Evolutionary conservation across 1,140 invertebrate species (phyloP), one percentile per base, ranked within the genome.

Genomic region (Chironomus striatipennis): DNA sequence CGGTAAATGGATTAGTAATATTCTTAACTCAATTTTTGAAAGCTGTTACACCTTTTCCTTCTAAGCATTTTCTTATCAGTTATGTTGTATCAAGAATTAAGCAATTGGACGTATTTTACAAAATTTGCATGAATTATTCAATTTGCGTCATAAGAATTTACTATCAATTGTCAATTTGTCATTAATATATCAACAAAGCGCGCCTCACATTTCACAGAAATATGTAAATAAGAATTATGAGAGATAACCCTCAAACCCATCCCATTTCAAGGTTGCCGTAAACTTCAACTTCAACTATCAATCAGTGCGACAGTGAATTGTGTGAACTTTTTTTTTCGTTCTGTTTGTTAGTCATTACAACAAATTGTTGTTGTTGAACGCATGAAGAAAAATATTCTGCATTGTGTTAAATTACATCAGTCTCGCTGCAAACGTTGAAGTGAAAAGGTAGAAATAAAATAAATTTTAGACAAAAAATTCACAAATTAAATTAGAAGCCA

Each of bases 361-460:
- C n/a, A n/a, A n/a, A 57, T 57, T 12, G 47, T 57, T n/a, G 47
- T n/a, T n/a, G 47, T 15, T 57, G 47, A n/a, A 15, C n/a, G 47
- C 24, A 34, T 34, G 47, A 57, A 57, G 47, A 70, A 70, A 70
- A 70, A 70, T 70, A 70, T 8, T 70, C 65, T 70, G 65, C 65
- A 70, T 70, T 70, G 65, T 70, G n/a, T 21, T 20, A 70, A 70
- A 20, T 70, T 70, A 21, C 65, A 70, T 18, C 65, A 70, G 65
- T 70, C 20, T 20, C 17, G 17, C 18, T 70, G 65, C 17, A 70
- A 21, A 18, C 17, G 65, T 70, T 70, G 65, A 70, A 70, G 65
- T 70, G 17, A 70, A 70, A 70, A 70, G 10, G 47, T 57, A 57
- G 12, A 57, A 15, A 57, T 12, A 57, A 15, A 1, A 57, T n/a